These are phyloP conservation scores for Brachionus paranguensis DNA, from an alignment of 1,140 invertebrate genomes.

Conservation along the genomic window DNA sequence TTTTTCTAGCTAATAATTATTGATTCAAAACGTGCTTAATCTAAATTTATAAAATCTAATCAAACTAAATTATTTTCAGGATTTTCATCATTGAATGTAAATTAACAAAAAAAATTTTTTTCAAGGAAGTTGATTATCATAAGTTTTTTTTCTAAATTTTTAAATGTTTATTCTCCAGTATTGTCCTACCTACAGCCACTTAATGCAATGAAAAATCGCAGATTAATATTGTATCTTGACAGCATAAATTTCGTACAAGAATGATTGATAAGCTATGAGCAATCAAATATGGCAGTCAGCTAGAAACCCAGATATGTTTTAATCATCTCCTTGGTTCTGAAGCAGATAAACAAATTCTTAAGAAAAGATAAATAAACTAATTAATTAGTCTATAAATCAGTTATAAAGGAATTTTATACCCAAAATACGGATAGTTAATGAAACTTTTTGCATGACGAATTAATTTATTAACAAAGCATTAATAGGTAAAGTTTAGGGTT, in stretches of 20 bases:
- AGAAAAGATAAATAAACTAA: not conserved
- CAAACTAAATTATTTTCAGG: not conserved
- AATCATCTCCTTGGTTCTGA: not conserved
- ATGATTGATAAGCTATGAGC: not conserved
- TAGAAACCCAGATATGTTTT: not conserved
- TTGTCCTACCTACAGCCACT: not conserved
- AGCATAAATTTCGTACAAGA: not conserved
- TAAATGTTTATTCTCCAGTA: not conserved
- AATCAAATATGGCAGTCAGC: not conserved
- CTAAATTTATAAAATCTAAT: not conserved
- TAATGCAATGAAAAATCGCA: not conserved
- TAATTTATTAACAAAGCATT: not conserved
- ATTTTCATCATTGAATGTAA: constrained; percentile 10
- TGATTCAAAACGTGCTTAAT: constrained; percentile 29
- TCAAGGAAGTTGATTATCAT: not conserved
- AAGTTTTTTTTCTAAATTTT: not conserved
- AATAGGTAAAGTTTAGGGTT: not conserved
- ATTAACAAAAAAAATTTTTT: not conserved
- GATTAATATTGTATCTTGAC: not conserved
- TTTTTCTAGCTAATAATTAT: not conserved
- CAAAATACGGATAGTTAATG: not conserved
- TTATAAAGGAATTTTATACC: not conserved
- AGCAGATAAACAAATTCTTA: constrained; percentile 8
- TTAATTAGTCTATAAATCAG: constrained; percentile 27
- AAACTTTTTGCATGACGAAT: not conserved